Evolutionary conservation across 2,113 vertebrate genomes (phyloP).

Genomic region (Hylia prasina): DNA sequence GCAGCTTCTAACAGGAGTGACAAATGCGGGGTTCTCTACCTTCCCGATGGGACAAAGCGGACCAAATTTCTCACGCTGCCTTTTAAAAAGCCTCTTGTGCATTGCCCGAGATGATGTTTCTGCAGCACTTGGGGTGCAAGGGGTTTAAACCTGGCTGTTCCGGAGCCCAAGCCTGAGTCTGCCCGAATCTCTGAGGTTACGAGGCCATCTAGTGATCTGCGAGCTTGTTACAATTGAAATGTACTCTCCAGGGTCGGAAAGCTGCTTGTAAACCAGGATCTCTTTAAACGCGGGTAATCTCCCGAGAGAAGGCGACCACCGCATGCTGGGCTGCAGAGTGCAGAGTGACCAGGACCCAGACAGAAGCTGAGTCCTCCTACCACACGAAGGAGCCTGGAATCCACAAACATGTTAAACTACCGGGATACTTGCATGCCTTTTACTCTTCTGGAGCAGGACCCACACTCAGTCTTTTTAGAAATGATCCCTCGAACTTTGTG

Average conservation of each 20-base stretch:
- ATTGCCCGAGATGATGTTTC: neutral
- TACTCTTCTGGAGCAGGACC: neutral
- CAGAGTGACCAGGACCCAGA: neutral
- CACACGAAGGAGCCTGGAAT: neutral
- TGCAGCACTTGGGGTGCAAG: neutral
- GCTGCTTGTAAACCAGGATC: neutral
- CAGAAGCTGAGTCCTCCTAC: neutral
- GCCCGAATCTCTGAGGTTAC: neutral
- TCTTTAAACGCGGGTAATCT: rapidly evolving
- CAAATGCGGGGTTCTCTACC: neutral
- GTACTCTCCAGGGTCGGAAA: neutral
- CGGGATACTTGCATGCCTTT: neutral
- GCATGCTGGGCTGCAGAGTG: neutral
- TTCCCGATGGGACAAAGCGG: neutral
- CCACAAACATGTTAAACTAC: neutral
- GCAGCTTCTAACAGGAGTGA: neutral
- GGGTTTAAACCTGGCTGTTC: rapidly evolving
- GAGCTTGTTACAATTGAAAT: neutral
- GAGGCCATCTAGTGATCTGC: conserved; percentile 49
- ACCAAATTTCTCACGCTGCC: rapidly evolving
- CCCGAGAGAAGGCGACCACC: neutral
- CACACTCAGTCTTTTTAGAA: neutral
- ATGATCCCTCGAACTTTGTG: neutral
- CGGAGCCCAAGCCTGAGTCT: neutral
- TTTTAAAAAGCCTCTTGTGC: neutral